A percentile compares a stretch with the other conserved stretches of the same genome.
Conservation (phyloP, 1,140 invertebrate species). For the Akabosia matsudoensis region DNA sequence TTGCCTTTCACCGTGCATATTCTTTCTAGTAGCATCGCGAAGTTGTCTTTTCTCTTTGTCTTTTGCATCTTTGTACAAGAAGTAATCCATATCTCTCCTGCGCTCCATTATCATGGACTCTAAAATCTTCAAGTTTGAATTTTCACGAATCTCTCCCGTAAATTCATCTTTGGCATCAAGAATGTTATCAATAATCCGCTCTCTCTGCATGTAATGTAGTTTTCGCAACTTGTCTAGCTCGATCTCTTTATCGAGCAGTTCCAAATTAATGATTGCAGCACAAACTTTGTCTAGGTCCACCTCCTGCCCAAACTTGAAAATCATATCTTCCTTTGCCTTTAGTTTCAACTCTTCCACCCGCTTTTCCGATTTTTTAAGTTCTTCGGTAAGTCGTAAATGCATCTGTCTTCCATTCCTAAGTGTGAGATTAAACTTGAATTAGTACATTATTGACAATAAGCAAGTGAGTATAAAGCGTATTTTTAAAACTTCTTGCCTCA, state of each 20-base stretch:
- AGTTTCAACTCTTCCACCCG: slow-evolving; percentile 25
- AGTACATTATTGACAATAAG: background rate
- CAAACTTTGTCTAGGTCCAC: slow-evolving; percentile 41
- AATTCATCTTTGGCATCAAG: slow-evolving; percentile 26
- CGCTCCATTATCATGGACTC: slow-evolving; percentile 40
- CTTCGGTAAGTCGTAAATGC: slow-evolving; percentile 34
- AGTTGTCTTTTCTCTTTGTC: background rate
- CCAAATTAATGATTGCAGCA: slow-evolving; percentile 42
- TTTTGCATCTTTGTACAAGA: slow-evolving; percentile 4
- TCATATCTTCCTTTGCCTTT: slow-evolving; percentile 33
- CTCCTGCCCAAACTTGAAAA: slow-evolving; percentile 34
- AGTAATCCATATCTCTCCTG: slow-evolving; percentile 38
- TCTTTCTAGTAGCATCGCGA: background rate
- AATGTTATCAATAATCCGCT: slow-evolving; percentile 25
- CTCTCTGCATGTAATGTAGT: slow-evolving; percentile 30
- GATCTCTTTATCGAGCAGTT: slow-evolving; percentile 28
- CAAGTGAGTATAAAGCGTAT: too few species aligned
- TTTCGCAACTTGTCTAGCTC: slow-evolving; percentile 31
- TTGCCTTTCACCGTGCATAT: too few species aligned
- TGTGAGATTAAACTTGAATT: slow-evolving; percentile 15
- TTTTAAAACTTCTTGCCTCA: background rate
- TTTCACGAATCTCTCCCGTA: slow-evolving; percentile 31
- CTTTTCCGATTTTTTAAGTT: slow-evolving; percentile 35
- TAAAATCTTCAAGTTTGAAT: slow-evolving; percentile 38
- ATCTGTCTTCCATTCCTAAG: slow-evolving; percentile 36